Base-by-base conservation (phyloP, 2,888 invertebrate genomes). In the Apantesis nais region DNA sequence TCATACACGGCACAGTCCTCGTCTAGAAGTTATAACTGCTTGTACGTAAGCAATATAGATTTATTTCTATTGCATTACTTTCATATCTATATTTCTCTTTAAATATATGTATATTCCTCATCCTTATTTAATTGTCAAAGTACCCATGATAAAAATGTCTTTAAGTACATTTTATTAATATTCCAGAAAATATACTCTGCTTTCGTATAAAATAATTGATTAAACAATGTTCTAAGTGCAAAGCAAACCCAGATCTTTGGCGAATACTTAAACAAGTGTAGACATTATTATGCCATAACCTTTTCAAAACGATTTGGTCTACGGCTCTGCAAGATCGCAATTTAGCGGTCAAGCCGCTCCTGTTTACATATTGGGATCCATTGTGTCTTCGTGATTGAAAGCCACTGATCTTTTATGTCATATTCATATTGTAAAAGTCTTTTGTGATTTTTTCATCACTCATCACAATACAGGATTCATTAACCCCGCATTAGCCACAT, bases 241-340 rank as follows among this genome's bases (percentile, higher is more conserved):
- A n/a, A 55, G 55, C 25, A 8, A n/a, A 8, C 16, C 16, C 58
- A 29, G 14, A 29, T 58, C 14, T 14, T 29, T 29, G 5, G 8
- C 11, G n/a, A 58, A 16, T 58, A 58, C 29, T 29, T 29, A 29
- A 14, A 29, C 5, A 25, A 16, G 29, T 29, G 39, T 19, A 16
- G 39, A 29, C 19, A 25, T 0, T 44, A 44, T 9, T 29, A 29
- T 44, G 29, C 16, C 16, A 58, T 16, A 58, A 58, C 29, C 58
- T 25, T 44, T 63, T 63, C 29, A 63, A 41, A 22, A 44, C 12
- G 7, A 41, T 63, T 63, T 63, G 41, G 12, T 63, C 22, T 63
- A 63, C 9, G 63, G 63, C 63, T 63, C 14, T 25, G 22, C 41
- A 41, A 41, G 63, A 31, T 29, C 41, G 1, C 41, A 63, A 63